Percentiles rank a stretch among this genome's conserved stretches.
phyloP scores from a whole-genome alignment of 2,888 invertebrate genomes.

The Caenorhabditis zanzibari region DNA sequence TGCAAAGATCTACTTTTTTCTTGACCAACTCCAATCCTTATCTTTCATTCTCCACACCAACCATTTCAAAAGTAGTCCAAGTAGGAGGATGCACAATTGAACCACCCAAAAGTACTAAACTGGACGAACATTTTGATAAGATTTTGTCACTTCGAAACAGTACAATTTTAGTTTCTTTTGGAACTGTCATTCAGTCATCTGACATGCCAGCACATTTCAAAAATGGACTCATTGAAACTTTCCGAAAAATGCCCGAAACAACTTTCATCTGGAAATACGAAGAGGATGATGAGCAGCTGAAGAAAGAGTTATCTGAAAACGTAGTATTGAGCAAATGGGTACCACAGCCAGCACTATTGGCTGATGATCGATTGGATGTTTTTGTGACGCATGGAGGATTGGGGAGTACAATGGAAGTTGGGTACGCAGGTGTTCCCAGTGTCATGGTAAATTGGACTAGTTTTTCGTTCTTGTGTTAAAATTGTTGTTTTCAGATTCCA shows the following conservation, averaged over 20 bases:
- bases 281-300: slow-evolving; percentile 34
- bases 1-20: slow-evolving; percentile 44
- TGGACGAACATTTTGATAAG: slow-evolving; percentile 31
- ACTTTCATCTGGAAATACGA: slow-evolving; percentile 68
- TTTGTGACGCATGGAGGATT: slow-evolving; percentile 59
- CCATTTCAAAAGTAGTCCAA: slow-evolving; percentile 50
- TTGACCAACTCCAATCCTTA: slow-evolving; percentile 52
- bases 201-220: slow-evolving; percentile 52
- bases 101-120: slow-evolving; percentile 33
- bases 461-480: not conserved
- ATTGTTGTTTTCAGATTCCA: slow-evolving; percentile 38
- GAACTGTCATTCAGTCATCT: slow-evolving; percentile 54
- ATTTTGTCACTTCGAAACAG: slow-evolving; percentile 8
- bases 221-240: slow-evolving; percentile 30
- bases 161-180: slow-evolving; percentile 48
- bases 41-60: slow-evolving; percentile 40
- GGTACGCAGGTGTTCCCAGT: slow-evolving; percentile 45
- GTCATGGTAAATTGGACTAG: slow-evolving; percentile 42
- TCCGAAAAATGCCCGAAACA: slow-evolving; percentile 33
- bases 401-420: slow-evolving; percentile 60
- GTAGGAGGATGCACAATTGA: slow-evolving; percentile 51
- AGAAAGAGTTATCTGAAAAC: slow-evolving; percentile 23
- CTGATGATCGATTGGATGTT: slow-evolving; percentile 29
- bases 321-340: slow-evolving; percentile 52
- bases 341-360: slow-evolving; percentile 46